These are phyloP conservation scores for Mirza zaza DNA, from an alignment of 2,113 vertebrate species.

Conservation along the genomic window DNA sequence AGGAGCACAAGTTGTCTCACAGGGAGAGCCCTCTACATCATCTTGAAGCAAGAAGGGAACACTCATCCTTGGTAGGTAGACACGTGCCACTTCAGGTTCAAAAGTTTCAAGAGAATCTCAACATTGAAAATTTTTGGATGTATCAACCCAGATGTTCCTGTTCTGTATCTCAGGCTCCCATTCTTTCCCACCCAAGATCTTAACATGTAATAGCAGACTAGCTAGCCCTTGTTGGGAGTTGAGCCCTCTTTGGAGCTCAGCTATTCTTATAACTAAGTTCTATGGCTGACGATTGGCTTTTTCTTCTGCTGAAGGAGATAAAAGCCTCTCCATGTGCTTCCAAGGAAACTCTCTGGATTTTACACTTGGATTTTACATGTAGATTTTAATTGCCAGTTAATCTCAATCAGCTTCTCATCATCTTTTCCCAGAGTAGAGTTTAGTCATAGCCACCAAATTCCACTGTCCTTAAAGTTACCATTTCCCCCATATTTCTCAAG, in stretches of 20 bases:
- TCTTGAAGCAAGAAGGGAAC: background rate
- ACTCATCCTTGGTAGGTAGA: background rate
- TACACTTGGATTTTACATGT: background rate
- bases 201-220: background rate
- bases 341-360: background rate
- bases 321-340: background rate
- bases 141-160: background rate
- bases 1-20: background rate
- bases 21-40: background rate
- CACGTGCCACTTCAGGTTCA: background rate
- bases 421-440: background rate
- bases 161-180: background rate
- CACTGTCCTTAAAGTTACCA: background rate
- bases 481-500: constrained; percentile 1
- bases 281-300: background rate
- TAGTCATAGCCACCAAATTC: background rate
- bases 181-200: background rate
- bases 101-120: background rate
- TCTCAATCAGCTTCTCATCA: background rate
- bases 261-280: background rate
- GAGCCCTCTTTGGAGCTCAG: background rate
- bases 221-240: background rate
- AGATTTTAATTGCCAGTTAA: background rate
- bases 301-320: background rate
- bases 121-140: background rate